These are phyloP conservation scores for Paratilapia polleni DNA, from an alignment of 2,113 vertebrate species.

Conservation along the genomic window DNA sequence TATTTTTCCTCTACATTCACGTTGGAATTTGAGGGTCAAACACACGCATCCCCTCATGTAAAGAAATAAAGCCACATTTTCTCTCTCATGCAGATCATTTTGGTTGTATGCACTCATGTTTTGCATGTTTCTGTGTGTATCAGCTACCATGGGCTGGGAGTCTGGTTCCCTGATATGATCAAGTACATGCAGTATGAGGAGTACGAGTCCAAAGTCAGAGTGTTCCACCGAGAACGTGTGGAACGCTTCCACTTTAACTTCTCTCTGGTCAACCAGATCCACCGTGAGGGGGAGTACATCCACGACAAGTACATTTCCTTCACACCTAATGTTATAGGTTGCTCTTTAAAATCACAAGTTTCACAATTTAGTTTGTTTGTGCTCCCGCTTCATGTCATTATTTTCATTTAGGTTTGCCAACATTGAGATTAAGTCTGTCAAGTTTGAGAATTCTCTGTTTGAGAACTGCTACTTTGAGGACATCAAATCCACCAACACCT, in stretches of 20 bases:
- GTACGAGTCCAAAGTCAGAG: conserved; percentile 87
- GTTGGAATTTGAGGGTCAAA: background rate
- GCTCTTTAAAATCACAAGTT: background rate
- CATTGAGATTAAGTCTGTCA: conserved; percentile 94
- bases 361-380: background rate
- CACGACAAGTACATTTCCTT: conserved; percentile 86
- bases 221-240: conserved; percentile 87
- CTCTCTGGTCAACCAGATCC: conserved; percentile 95
- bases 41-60: background rate
- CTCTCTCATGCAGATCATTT: background rate
- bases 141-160: conserved; percentile 95
- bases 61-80: background rate
- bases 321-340: accelerated
- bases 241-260: conserved; percentile 94
- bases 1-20: conserved; percentile 47
- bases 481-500: conserved; percentile 89
- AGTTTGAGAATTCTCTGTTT: conserved; percentile 91
- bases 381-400: background rate
- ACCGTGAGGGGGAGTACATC: conserved; percentile 89
- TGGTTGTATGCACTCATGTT: background rate
- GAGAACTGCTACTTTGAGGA: conserved; percentile 97
- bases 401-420: conserved; percentile 85
- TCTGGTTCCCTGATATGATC: conserved; percentile 99
- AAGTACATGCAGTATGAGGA: conserved; percentile 94
- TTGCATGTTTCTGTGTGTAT: conserved; percentile 14